phyloP scores from a whole-genome alignment of 2,113 vertebrate species.

The Odocoileus hemionus region DNA sequence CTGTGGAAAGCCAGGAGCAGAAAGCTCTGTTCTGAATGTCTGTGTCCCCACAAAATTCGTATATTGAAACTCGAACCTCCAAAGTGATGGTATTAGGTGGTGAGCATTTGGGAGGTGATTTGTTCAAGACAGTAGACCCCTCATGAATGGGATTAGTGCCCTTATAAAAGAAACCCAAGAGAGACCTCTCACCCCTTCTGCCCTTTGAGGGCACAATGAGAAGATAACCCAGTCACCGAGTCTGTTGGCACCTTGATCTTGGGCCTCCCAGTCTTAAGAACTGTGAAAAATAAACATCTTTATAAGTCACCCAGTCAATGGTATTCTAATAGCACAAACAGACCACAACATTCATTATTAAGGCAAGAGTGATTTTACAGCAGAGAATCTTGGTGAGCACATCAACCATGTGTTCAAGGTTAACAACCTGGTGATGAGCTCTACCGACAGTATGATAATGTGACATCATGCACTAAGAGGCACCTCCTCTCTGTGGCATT shows the following conservation, averaged over 20 bases:
- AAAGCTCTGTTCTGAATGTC: background rate
- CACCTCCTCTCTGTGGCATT: background rate
- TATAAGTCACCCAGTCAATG: background rate
- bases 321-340: background rate
- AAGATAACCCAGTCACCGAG: background rate
- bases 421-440: background rate
- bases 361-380: background rate
- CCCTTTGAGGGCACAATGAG: background rate
- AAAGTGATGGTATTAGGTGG: background rate
- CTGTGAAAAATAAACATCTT: background rate
- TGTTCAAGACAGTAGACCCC: background rate
- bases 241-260: background rate
- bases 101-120: background rate
- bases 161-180: background rate
- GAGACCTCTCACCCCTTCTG: background rate
- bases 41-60: background rate
- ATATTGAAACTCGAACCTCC: background rate
- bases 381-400: background rate
- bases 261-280: background rate
- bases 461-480: background rate
- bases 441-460: background rate
- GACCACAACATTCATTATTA: background rate
- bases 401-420: background rate
- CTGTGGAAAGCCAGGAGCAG: background rate
- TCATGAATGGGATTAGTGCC: background rate